These are phyloP conservation scores for Deroplatys truncata DNA, from an alignment of 2,888 invertebrate genomes.

Conservation along the genomic window DNA sequence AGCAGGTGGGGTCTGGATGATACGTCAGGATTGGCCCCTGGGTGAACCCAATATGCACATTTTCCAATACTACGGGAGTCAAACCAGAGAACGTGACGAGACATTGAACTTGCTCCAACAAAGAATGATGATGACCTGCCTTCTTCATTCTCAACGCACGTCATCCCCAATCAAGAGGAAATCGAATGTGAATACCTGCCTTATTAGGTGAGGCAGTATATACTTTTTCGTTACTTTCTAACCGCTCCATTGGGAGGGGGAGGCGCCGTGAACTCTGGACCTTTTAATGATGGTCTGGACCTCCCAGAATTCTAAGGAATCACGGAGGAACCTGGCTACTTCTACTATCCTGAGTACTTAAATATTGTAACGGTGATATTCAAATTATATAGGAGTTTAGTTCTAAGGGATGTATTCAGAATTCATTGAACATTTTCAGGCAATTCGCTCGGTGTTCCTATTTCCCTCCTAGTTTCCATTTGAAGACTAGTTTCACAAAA, in stretches of 20 bases:
- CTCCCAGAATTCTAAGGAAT: not conserved
- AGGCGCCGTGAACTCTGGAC: not conserved
- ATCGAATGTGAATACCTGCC: not conserved
- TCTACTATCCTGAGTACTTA: not conserved
- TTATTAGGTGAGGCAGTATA: not conserved
- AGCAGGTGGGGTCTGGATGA: too few species aligned
- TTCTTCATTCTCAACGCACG: not conserved
- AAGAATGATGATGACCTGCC: not conserved
- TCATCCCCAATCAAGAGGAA: not conserved
- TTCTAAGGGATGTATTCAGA: too few species aligned
- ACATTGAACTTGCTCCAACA: not conserved
- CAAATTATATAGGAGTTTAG: not conserved
- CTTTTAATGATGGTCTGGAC: not conserved
- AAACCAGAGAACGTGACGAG: not conserved
- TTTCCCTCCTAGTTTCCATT: too few species aligned
- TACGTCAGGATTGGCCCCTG: too few species aligned
- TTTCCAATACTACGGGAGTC: not conserved
- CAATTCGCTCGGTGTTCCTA: too few species aligned
- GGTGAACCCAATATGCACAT: not conserved
- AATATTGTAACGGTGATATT: not conserved
- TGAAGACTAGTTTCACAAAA: too few species aligned
- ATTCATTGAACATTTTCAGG: too few species aligned
- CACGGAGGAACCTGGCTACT: not conserved
- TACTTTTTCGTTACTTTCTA: not conserved
- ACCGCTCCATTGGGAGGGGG: not conserved